phyloP scores from a whole-genome alignment of 2,113 vertebrate genomes.

The Atrichornis clamosus region DNA sequence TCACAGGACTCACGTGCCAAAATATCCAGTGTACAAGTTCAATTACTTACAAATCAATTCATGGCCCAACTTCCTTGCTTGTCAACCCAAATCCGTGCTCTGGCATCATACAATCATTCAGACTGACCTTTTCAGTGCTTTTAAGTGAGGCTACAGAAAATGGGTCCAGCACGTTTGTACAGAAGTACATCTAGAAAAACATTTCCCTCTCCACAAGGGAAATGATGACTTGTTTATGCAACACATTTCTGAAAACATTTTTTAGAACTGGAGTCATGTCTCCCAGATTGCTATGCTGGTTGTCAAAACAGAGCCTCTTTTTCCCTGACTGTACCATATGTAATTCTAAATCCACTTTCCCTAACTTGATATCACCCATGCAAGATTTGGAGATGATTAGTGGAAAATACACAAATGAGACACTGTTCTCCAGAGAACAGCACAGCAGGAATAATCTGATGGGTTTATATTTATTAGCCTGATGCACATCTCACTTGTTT shows the following conservation, averaged over 20 bases:
- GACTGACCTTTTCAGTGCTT: neutral
- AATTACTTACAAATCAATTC: neutral
- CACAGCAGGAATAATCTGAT: neutral
- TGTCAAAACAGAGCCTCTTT: slow-evolving; percentile 64
- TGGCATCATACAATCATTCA: neutral
- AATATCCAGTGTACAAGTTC: fast-evolving
- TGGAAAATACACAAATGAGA: slow-evolving; percentile 52
- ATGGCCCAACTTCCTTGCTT: neutral
- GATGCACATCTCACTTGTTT: slow-evolving; percentile 47
- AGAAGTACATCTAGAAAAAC: slow-evolving; percentile 40
- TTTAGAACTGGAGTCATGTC: slow-evolving; percentile 60
- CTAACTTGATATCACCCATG: slow-evolving; percentile 34
- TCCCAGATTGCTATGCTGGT: slow-evolving; percentile 42
- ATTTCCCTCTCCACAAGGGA: slow-evolving; percentile 20
- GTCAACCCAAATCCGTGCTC: neutral
- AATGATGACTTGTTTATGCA: slow-evolving; percentile 65
- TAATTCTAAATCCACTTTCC: slow-evolving; percentile 35
- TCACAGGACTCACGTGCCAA: neutral
- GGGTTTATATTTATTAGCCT: slow-evolving; percentile 23
- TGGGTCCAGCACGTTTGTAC: neutral
- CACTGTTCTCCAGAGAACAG: slow-evolving; percentile 7
- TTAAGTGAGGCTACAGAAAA: neutral
- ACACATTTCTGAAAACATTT: slow-evolving; percentile 66
- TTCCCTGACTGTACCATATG: slow-evolving; percentile 45
- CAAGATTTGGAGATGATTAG: slow-evolving; percentile 29